Evolutionary conservation across 2,113 vertebrate genomes (phyloP).

Genomic region (Platysteira castanea): DNA sequence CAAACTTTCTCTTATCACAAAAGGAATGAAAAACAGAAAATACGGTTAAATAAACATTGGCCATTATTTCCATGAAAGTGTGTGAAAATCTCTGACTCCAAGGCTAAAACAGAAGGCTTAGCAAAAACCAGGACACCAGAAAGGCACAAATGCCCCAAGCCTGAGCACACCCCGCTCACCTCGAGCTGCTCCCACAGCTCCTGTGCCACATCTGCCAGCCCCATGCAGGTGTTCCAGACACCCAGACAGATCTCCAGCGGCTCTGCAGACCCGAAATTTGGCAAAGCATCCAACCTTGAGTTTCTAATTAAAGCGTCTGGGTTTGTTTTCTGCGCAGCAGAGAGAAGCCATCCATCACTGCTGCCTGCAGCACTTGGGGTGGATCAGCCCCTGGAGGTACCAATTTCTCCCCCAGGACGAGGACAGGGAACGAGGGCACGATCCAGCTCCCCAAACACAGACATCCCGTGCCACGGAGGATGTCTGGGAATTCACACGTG

Average conservation of each 20-base stretch:
- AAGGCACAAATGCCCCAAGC: not conserved
- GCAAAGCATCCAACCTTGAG: not conserved
- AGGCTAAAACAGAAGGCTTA: no score
- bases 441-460: not conserved
- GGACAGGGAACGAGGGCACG: not conserved
- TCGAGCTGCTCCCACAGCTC: fast-evolving
- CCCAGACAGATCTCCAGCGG: not conserved
- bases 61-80: no score
- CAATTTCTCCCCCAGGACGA: not conserved
- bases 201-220: not conserved
- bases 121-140: no score
- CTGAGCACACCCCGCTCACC: fast-evolving
- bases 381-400: not conserved
- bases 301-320: not conserved
- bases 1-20: no score
- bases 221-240: not conserved
- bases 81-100: no score
- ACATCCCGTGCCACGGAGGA: not conserved
- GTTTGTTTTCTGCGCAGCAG: not conserved
- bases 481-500: not conserved
- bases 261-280: not conserved
- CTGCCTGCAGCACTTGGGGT: not conserved
- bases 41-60: no score
- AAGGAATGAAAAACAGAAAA: no score
- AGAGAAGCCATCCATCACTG: not conserved